Base-by-base conservation (phyloP, 2,113 vertebrate genomes). In the Perca fluviatilis region DNA sequence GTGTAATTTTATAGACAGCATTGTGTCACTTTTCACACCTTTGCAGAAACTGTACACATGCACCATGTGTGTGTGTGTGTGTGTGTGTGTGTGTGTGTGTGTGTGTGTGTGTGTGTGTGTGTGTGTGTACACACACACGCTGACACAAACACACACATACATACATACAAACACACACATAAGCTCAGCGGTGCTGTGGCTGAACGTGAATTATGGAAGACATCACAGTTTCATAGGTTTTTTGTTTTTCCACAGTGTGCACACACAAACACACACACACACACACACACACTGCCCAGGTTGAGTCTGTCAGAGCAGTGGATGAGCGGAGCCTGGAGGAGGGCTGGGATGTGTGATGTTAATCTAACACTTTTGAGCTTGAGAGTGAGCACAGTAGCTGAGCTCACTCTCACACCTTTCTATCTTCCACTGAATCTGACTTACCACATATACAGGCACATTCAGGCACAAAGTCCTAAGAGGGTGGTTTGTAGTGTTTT, bases 291-390 rank as follows among this genome's bases (percentile, higher is more conserved):
- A 3, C 36, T 70, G 76, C 47, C 40, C 79, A 51, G n/a, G 53
- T 49, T 58, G 58, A 65, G 56, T 49, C 46, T 76, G 8, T 63
- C 58, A 79, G 65, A 78, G 65, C 60, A 23, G 69, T 60, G 65
- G 60, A 82, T 68, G 67, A 78, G 51, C 68, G 66, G 49, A 21
- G 60, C 81, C 68, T 62, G 53, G 78, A 68, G 75, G 71, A 71
- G 60, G 21, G 60, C 81, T 60, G 56, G 57, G 75, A 71, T 79
- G 83, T 88, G 82, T 73, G 75, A 81, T 83, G 81, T 50, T 80
- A 89, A 91, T 89, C 80, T 90, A 84, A 92, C 89, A 81, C 90
- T 79, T 87, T 2, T 58, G 57, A 70, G 83, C 61, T 43, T 25
- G 33, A 69, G 51, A 68, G 49, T 25, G 53, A 80, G 74, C 25